Evolutionary conservation across 1,140 invertebrate genomes (phyloP), one percentile per base, ranked within the genome.

Genomic region (Aphidius ervi): DNA sequence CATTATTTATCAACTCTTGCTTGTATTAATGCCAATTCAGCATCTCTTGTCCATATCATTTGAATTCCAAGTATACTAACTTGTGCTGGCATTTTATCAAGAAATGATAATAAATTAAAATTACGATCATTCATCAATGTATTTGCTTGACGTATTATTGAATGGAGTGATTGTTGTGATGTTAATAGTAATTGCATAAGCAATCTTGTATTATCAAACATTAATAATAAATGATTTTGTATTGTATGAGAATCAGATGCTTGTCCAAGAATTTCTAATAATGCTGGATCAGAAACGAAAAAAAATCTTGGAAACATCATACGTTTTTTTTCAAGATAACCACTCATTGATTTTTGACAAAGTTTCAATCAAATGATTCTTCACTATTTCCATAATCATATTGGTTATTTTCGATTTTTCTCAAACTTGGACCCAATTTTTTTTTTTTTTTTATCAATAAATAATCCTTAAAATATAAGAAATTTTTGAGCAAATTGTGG

Each of bases 241-340:
- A 98, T 98, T 1, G 95, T 97, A 73, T 98, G 96, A 1, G 95
- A 95, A 80, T 98, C 95, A 8, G 93, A 96, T 2, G 95, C 95
- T 82, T 98, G 95, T 0, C 96, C 96, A 4, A 98, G 82, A 72
- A 98, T 97, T 77, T 98, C 96, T 53, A 98, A 78, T 52, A 98
- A 76, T 0, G 95, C 94, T 3, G 96, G 95, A 82, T 98, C 96
- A 3, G 95, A 98, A 1, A 98, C 95, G 70, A 98, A 98, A 82
- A 98, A 98, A 72, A 98, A 98, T 67, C 96, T 82, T n/a, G 95
- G 95, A 78, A 98, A 98, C 87, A 97, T 90, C 75, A 94, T 90
- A 20, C 95, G 83, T 74, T 98, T 98, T 74, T 94, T 95, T 71
- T 98, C 96, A 40, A 98, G 80, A 78, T 98, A 98, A 83, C 95